phyloP scores from a whole-genome alignment of 1,140 invertebrate genomes.

The Pararge aegeria region DNA sequence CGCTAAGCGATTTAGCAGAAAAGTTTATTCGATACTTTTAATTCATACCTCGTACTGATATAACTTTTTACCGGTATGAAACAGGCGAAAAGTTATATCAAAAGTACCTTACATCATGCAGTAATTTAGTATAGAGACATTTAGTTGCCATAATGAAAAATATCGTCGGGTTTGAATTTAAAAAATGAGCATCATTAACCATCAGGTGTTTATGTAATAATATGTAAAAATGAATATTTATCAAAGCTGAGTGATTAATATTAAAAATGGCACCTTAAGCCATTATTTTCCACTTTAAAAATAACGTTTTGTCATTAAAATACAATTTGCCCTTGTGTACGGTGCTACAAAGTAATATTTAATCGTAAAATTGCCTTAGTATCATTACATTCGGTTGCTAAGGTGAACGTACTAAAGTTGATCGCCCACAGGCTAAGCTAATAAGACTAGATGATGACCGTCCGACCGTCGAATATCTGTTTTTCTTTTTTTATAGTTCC shows the following conservation, averaged over 20 bases:
- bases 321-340: conserved; percentile 25
- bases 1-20: no score
- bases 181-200: not conserved
- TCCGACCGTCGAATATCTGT: no score
- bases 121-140: not conserved
- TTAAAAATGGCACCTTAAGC: conserved; percentile 14
- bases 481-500: not conserved
- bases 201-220: conserved; percentile 20
- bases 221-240: conserved; percentile 20
- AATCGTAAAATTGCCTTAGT: conserved; percentile 19
- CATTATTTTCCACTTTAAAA: conserved; percentile 28
- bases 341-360: conserved; percentile 22
- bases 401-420: not conserved
- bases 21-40: no score
- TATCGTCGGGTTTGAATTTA: not conserved
- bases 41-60: no score
- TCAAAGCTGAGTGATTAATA: conserved; percentile 21
- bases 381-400: conserved; percentile 13
- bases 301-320: conserved; percentile 29
- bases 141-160: not conserved
- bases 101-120: no score
- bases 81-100: no score
- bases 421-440: not conserved
- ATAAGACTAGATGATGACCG: no score
- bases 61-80: no score